Percentiles rank a stretch among this genome's conserved stretches.
Conservation (phyloP, 1,140 invertebrate species). For the Drosophila guanche region DNA sequence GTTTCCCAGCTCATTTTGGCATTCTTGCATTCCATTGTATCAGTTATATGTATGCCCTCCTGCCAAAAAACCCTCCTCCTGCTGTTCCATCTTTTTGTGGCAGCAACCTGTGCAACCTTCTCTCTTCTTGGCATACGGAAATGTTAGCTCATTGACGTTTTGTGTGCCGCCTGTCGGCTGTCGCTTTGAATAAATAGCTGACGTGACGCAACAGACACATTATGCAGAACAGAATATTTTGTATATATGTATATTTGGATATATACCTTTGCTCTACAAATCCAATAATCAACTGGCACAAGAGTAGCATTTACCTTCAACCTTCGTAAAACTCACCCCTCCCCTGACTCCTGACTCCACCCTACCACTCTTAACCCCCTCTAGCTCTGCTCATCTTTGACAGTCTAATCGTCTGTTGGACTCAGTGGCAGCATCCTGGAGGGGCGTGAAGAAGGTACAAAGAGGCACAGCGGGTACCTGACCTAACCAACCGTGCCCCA, state of each 20-base stretch:
- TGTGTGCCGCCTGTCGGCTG: constrained; percentile 68
- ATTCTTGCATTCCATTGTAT: constrained; percentile 27
- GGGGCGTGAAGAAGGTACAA: neutral
- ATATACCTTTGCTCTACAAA: too few relatives aligned
- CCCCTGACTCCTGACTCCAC: constrained; percentile 6
- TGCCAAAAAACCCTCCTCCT: neutral
- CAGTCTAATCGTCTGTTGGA: constrained; percentile 57
- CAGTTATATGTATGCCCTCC: constrained; percentile 5
- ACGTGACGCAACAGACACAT: constrained; percentile 75
- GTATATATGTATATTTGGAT: constrained; percentile 4
- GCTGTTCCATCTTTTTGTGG: constrained; percentile 28
- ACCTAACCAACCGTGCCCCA: constrained; percentile 55
- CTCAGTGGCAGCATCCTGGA: constrained; percentile 38
- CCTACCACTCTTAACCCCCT: neutral
- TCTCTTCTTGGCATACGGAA: constrained; percentile 46
- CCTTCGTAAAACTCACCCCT: constrained; percentile 9
- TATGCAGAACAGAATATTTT: constrained; percentile 40
- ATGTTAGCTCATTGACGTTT: constrained; percentile 79
- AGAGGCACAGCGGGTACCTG: neutral
- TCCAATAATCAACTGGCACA: constrained; percentile 57
- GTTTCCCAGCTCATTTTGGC: neutral
- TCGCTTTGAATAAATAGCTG: constrained; percentile 81
- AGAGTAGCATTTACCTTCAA: constrained; percentile 37
- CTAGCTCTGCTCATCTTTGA: constrained; percentile 34
- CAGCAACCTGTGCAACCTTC: constrained; percentile 47